Conservation (phyloP, 2,797 vertebrate species). For the Spondyliosoma cantharus region DNA sequence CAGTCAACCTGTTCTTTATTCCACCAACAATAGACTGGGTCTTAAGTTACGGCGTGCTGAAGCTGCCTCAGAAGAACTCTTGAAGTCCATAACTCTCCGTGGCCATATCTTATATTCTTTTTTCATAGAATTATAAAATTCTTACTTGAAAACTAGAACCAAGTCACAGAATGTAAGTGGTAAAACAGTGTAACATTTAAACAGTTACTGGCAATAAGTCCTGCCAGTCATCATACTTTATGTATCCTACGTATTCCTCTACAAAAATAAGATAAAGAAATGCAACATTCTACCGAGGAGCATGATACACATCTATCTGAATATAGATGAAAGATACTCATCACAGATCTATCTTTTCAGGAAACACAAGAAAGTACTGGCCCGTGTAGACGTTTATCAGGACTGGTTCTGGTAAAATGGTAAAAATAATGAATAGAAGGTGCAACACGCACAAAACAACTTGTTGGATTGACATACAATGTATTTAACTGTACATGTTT, state of each 20-base stretch:
- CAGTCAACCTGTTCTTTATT: conserved; percentile 81
- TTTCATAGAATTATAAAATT: conserved; percentile 30
- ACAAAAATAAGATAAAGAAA: conserved; percentile 3
- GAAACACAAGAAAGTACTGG: not conserved
- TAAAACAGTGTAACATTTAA: conserved; percentile 1
- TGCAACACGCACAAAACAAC: not conserved
- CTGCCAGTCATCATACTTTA: not conserved
- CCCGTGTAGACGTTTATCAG: not conserved
- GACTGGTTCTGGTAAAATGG: not conserved
- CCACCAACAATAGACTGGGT: conserved; percentile 69
- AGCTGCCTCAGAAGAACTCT: conserved; percentile 58
- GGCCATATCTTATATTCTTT: conserved; percentile 46
- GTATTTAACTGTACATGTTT: not conserved
- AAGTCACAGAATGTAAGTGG: no score
- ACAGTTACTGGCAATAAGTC: not conserved
- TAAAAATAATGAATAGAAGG: not conserved
- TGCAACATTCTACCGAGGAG: not conserved
- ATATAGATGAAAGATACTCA: not conserved
- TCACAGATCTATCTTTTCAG: not conserved
- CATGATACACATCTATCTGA: not conserved
- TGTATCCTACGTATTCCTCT: not conserved
- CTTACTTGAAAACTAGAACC: no score
- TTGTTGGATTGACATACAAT: not conserved
- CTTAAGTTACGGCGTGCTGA: conserved; percentile 66
- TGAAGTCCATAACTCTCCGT: conserved; percentile 61